Base-by-base conservation (phyloP, 2,888 invertebrate genomes). In the Caenorhabditis sulstoni region DNA sequence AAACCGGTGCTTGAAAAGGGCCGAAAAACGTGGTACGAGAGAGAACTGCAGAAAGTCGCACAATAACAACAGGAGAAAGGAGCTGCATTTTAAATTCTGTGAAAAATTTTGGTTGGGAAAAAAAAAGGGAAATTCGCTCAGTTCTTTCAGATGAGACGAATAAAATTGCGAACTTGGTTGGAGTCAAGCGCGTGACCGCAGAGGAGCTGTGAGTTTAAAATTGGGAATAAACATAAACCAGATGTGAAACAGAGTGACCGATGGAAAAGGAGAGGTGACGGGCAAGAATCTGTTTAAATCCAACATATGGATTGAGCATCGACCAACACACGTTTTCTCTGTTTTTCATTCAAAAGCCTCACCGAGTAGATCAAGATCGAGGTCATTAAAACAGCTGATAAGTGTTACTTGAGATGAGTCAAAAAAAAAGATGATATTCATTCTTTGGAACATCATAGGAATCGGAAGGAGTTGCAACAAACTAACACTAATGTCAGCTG, bases 181-280 rank as follows among this genome's bases (percentile, higher is more conserved):
- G 57, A 73, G 12, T 16, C 23, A 29, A 52, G n/a, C 12, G 39
- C 49, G 20, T 52, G 41, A 57, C 59, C 16, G 61, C 55, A 49
- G 49, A 20, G 14, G 62, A 64, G 16, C 45, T 22, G 44, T 3
- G 52, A 55, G 64, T 68, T 76, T 67, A 68, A 76, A 76, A 57
- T 76, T 76, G 50, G 58, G 20, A 37, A 76, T 76, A 76, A 76
- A 76, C 76, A 76, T 1, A 49, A 75, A 76, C 76, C 76, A 76
- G 76, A 76, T 76, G 76, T 76, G 39, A 37, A 29, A 12, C 18
- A 44, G 5, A 50, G 50, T 39, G 65, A 65, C 57, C 55, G 49
- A 49, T 73, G 37, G 62, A 71, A 71, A 70, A 61, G 68, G 61
- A 37, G 62, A 61, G 55, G 50, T 29, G 52, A 22, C 39, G 39